Conservation (phyloP, 2,888 invertebrate genomes). For the Malacosoma neustria region DNA sequence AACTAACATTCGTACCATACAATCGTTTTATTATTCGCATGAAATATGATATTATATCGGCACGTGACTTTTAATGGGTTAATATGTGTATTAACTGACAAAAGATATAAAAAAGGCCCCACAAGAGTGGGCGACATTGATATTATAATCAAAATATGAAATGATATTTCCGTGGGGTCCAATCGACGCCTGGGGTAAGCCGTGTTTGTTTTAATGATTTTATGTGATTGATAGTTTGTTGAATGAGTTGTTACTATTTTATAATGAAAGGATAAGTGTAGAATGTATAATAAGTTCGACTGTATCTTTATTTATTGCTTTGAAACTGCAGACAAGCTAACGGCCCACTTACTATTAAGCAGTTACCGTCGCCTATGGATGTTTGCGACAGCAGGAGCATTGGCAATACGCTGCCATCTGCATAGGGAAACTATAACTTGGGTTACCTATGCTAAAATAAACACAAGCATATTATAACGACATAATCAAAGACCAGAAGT, state of each 20-base stretch:
- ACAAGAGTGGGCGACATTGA: slow-evolving; percentile 53
- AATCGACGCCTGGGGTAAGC: slow-evolving; percentile 31
- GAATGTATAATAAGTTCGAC: too few relatives aligned
- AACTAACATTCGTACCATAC: slow-evolving; percentile 34
- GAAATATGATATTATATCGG: slow-evolving; percentile 55
- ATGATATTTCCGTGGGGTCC: slow-evolving; percentile 49
- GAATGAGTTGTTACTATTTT: slow-evolving; percentile 14
- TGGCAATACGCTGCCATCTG: too few relatives aligned
- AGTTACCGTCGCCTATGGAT: too few relatives aligned
- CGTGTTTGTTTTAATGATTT: slow-evolving; percentile 50
- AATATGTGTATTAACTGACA: slow-evolving; percentile 68
- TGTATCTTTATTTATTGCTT: too few relatives aligned
- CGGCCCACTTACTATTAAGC: too few relatives aligned
- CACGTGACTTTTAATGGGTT: slow-evolving; percentile 70
- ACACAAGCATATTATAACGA: too few relatives aligned
- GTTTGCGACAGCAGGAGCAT: too few relatives aligned
- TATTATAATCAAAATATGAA: slow-evolving; percentile 74
- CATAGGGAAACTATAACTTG: too few relatives aligned
- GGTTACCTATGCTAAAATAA: too few relatives aligned
- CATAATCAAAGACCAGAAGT: too few relatives aligned
- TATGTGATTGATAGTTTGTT: slow-evolving; percentile 41
- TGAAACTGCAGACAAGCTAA: too few relatives aligned
- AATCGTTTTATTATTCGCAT: slow-evolving; percentile 52
- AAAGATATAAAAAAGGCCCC: slow-evolving; percentile 49
- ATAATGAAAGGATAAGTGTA: too few relatives aligned